Percentiles rank a stretch among this genome's conserved stretches.
phyloP scores from a whole-genome alignment of 2,888 invertebrate genomes.

The Coecobrya sp. region DNA sequence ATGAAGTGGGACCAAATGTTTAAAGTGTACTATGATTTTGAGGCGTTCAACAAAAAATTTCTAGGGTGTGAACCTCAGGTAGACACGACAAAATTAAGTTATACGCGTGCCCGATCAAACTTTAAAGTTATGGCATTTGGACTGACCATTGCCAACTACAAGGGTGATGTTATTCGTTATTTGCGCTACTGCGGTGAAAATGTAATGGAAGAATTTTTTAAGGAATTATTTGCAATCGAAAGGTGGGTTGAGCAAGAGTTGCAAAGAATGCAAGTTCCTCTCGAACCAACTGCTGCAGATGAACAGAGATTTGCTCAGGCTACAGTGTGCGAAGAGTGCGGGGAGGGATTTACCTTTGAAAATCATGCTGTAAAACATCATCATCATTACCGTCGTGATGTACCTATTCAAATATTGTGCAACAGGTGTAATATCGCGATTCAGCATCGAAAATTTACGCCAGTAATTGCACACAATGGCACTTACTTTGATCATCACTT shows the following conservation, averaged over 20 bases:
- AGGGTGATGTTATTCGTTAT: neutral
- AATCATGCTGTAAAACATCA: neutral
- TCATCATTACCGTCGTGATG: neutral
- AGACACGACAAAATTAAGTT: neutral
- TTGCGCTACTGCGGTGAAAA: neutral
- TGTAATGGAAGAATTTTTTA: constrained; percentile 41
- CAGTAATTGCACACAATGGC: neutral
- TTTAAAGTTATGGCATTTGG: neutral
- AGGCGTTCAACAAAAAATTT: neutral
- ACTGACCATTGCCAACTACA: neutral
- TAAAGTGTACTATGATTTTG: neutral
- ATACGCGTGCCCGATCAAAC: neutral
- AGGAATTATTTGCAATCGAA: neutral
- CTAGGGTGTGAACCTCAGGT: neutral
- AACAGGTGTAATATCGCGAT: constrained; percentile 10
- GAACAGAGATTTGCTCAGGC: neutral
- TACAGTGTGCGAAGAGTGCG: neutral
- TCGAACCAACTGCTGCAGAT: too few species aligned
- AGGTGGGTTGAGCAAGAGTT: neutral
- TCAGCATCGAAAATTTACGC: neutral
- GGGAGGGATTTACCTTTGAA: neutral
- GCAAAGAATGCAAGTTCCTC: neutral
- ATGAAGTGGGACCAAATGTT: neutral
- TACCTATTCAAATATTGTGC: neutral
- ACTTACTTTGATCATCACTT: constrained; percentile 13